A percentile compares a stretch with the other conserved stretches of the same genome.
These are phyloP conservation scores for Polyergus mexicanus DNA, from an alignment of 1,140 invertebrate species.

Conservation along the genomic window DNA sequence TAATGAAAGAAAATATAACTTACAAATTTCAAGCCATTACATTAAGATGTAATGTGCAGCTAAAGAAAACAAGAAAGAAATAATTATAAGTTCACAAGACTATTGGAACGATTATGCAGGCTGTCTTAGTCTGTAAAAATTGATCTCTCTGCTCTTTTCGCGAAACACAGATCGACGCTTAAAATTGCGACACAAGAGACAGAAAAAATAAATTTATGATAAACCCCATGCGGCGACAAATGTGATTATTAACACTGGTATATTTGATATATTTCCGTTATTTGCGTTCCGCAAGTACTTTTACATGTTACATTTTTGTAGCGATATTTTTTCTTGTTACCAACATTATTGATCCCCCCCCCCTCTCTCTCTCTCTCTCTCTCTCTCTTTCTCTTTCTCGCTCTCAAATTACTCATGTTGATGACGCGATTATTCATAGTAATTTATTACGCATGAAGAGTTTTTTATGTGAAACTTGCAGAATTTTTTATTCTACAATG, in stretches of 20 bases:
- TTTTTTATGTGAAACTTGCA: background rate
- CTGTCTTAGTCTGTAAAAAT: too few relatives aligned
- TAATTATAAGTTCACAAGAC: background rate
- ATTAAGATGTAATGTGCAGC: background rate
- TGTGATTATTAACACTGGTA: conserved; percentile 22
- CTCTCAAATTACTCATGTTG: conserved; percentile 37
- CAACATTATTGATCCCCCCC: conserved; percentile 21
- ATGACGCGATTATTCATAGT: conserved; percentile 37
- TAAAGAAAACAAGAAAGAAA: background rate
- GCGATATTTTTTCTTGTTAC: conserved; percentile 1
- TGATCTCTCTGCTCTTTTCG: background rate
- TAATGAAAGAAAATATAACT: background rate
- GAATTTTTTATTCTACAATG: conserved; percentile 1
- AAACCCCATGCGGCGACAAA: conserved; percentile 31
- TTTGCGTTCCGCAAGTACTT: background rate
- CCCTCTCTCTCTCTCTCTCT: background rate
- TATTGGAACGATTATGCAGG: background rate
- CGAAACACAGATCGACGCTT: background rate
- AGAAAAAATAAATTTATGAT: conserved; percentile 43
- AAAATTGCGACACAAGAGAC: conserved; percentile 26
- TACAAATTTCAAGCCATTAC: background rate
- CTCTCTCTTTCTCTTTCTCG: background rate
- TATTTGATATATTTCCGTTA: conserved; percentile 22
- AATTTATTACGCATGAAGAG: conserved; percentile 6
- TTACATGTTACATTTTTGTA: background rate